Base-by-base conservation (phyloP, 2,888 invertebrate genomes). In the Anoplius nigerrimus region DNA sequence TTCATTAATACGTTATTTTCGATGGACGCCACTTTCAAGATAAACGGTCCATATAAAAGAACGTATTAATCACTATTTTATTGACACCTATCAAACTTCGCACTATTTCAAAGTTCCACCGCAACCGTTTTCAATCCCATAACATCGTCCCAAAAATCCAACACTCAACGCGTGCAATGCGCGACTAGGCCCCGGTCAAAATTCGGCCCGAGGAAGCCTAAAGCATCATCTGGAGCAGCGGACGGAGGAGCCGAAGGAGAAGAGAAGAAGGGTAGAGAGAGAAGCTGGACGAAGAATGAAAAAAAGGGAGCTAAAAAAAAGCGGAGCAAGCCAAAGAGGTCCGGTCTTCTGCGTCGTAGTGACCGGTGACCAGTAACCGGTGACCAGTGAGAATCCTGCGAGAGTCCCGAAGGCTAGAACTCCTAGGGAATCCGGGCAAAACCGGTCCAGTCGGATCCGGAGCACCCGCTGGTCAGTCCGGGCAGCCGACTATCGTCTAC, bases 391-490 rank as follows among this genome's bases (percentile, higher is more conserved):
- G 79, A 75, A 76, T 71, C 62, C 72, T 77, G 65, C 61, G 75
- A 66, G 75, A 80, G 73, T 84, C 78, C 79, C 79, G 82, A 86
- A 83, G 84, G 81, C 86, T 85, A 85, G 85, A 84, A 86, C 85
- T 87, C 86, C 88, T 88, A 88, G 88, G 82, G 85, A 87, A 84
- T 87, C 81, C 82, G 72, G 75, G 78, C 82, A 84, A 86, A 88
- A 88, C 88, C 88, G 88, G 88, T 88, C 88, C 79, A 86, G 87
- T 86, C 82, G 76, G 87, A 87, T 88, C 83, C 82, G 83, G 82
- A 83, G 84, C 83, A 84, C 84, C 82, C 83, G 82, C 84, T 82
- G 83, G 66, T 74, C 76, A 67, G 64, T 74, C 66, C 72, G 16
- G 61, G 56, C 72, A 75, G 75, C 69, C 59, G 61, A 70, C 76